A percentile compares a stretch with the other conserved stretches of the same genome.
phyloP scores from a whole-genome alignment of 1,140 invertebrate genomes.

The Leptonema lineaticorne region DNA sequence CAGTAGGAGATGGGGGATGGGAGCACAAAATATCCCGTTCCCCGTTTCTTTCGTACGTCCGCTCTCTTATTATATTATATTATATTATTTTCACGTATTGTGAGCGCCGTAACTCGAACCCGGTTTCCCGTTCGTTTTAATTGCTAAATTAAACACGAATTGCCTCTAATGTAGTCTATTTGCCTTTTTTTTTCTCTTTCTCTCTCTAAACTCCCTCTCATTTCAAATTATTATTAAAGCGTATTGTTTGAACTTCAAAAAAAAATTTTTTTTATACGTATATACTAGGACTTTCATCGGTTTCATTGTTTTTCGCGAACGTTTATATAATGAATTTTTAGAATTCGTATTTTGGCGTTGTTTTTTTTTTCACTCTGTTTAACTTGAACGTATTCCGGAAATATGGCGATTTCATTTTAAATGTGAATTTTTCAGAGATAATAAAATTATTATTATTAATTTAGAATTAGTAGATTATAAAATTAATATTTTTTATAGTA shows the following conservation, averaged over 20 bases:
- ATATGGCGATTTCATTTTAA: too few species aligned
- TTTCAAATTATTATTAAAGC: background rate
- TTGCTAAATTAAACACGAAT: constrained; percentile 11
- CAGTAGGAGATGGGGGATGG: too few species aligned
- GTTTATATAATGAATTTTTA: background rate
- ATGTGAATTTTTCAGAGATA: too few species aligned
- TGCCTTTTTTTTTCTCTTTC: background rate
- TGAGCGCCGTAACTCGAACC: background rate
- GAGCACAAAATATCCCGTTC: constrained; percentile 1
- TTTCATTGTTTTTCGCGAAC: too few species aligned
- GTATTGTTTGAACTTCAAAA: background rate
- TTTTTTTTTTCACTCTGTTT: too few species aligned
- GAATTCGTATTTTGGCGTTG: background rate
- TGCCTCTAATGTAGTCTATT: background rate
- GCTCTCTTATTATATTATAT: background rate
- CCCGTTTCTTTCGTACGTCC: background rate
- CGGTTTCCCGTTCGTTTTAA: constrained; percentile 15
- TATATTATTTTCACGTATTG: background rate
- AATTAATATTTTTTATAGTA: too few species aligned
- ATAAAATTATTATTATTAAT: too few species aligned
- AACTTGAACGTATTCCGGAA: too few species aligned
- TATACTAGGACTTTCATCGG: too few species aligned
- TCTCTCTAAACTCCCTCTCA: too few species aligned
- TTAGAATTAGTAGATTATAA: too few species aligned
- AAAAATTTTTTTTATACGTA: background rate